These are phyloP conservation scores for Drosophila athabasca DNA, from an alignment of 1,140 invertebrate species.

Conservation along the genomic window DNA sequence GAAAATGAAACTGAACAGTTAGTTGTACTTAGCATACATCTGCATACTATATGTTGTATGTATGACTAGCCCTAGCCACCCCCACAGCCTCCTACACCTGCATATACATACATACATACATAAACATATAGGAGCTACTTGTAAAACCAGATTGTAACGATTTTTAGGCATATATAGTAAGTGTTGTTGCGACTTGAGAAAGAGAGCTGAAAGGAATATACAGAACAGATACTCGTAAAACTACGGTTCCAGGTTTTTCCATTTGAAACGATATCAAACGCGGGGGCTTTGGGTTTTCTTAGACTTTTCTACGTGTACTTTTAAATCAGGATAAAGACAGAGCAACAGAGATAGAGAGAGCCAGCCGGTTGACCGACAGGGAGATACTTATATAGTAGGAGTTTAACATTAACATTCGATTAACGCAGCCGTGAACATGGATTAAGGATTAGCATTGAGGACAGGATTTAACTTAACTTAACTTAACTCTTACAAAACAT, in stretches of 20 bases:
- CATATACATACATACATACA: conserved; percentile 40
- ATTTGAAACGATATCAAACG: conserved; percentile 28
- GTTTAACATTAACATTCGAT: conserved; percentile 57
- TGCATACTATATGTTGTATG: conserved; percentile 1
- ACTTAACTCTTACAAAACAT: conserved; percentile 43
- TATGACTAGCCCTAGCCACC: conserved; percentile 9
- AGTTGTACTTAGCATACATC: conserved; percentile 36
- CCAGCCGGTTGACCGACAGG: too few relatives aligned
- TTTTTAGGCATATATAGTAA: conserved; percentile 77
- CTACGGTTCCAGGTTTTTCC: conserved; percentile 33
- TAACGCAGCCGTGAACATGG: conserved; percentile 25
- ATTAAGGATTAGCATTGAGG: conserved; percentile 49
- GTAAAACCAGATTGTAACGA: conserved; percentile 66
- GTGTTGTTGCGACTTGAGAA: conserved; percentile 77
- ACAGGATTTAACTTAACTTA: conserved; percentile 46
- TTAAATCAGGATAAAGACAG: conserved; percentile 39
- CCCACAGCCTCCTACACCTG: conserved; percentile 48
- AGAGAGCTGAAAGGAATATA: conserved; percentile 34
- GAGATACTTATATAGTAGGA: conserved; percentile 17
- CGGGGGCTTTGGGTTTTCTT: conserved; percentile 27
- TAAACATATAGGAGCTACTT: conserved; percentile 57
- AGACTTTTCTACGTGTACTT: conserved; percentile 70
- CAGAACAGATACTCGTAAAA: conserved; percentile 26
- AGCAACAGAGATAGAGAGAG: background rate
- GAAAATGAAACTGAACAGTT: conserved; percentile 8